phyloP scores from a whole-genome alignment of 1,140 invertebrate genomes.

The Scaptomyza hsui region DNA sequence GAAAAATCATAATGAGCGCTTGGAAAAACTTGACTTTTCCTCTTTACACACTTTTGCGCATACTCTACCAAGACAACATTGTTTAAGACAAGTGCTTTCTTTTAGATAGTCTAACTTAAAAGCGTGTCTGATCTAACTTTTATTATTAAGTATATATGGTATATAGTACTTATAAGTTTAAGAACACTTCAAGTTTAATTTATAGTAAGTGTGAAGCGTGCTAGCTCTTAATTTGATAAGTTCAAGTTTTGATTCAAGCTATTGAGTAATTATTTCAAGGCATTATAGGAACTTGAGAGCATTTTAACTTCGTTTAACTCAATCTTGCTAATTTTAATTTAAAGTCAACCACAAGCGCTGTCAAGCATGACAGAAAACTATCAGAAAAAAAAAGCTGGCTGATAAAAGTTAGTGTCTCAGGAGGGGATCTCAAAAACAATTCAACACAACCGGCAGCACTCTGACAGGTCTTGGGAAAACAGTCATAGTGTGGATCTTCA shows the following conservation, averaged over 20 bases:
- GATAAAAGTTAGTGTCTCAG: constrained; percentile 59
- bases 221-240: not conserved
- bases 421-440: constrained; percentile 43
- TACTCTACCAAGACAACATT: constrained; percentile 5
- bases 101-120: not conserved
- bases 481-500: constrained; percentile 7
- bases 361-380: constrained; percentile 66
- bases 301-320: not conserved
- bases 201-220: not conserved
- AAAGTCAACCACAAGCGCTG: constrained; percentile 66
- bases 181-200: not conserved
- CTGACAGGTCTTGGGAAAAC: constrained; percentile 75
- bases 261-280: too few relatives aligned
- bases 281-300: not conserved
- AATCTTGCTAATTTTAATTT: constrained; percentile 57
- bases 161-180: not conserved
- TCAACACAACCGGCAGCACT: constrained; percentile 37
- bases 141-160: too few relatives aligned
- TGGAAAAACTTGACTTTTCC: constrained; percentile 53
- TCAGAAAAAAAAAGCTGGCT: constrained; percentile 53
- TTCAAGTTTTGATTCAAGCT: too few relatives aligned
- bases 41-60: not conserved
- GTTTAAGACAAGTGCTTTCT: not conserved
- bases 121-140: not conserved
- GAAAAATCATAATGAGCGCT: constrained; percentile 72